Evolutionary conservation across 1,140 invertebrate genomes (phyloP).

Genomic region (Centruroides sculpturatus): DNA sequence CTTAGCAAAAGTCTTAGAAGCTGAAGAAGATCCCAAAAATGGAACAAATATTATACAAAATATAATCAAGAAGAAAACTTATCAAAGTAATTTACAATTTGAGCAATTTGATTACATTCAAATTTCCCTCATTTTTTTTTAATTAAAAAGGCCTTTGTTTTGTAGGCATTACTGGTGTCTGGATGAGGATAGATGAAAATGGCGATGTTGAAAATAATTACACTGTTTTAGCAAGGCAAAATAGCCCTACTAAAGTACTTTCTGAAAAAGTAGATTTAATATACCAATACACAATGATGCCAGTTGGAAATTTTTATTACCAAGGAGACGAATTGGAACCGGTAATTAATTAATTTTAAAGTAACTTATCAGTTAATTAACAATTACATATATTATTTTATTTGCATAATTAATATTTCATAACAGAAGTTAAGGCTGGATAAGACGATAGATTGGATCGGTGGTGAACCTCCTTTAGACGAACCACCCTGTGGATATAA

Average conservation of each 20-base stretch:
- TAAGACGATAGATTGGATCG: slow-evolving; percentile 7
- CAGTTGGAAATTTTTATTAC: too few relatives aligned
- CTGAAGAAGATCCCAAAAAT: slow-evolving; percentile 23
- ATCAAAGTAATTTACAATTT: slow-evolving; percentile 14
- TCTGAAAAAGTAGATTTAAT: too few relatives aligned
- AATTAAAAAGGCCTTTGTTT: neutral
- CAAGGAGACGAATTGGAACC: too few relatives aligned
- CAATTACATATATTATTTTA: too few relatives aligned
- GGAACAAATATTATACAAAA: slow-evolving; percentile 31
- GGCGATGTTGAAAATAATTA: slow-evolving; percentile 97
- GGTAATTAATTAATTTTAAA: too few relatives aligned
- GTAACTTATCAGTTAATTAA: too few relatives aligned
- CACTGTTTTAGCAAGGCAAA: slow-evolving; percentile 60
- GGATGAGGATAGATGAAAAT: slow-evolving; percentile 73
- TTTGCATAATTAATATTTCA: neutral
- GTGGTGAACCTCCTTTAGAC: slow-evolving; percentile 57
- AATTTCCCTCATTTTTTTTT: too few relatives aligned
- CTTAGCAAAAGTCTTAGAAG: slow-evolving; percentile 50
- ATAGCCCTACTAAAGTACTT: too few relatives aligned
- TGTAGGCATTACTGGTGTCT: slow-evolving; percentile 78
- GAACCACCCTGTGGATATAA: slow-evolving; percentile 87
- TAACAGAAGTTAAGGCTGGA: neutral
- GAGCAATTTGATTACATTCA: neutral
- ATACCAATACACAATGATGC: too few relatives aligned
- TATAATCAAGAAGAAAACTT: slow-evolving; percentile 19